Evolutionary conservation across 2,797 vertebrate genomes (phyloP).

Genomic region (Pithecia hirsuta): DNA sequence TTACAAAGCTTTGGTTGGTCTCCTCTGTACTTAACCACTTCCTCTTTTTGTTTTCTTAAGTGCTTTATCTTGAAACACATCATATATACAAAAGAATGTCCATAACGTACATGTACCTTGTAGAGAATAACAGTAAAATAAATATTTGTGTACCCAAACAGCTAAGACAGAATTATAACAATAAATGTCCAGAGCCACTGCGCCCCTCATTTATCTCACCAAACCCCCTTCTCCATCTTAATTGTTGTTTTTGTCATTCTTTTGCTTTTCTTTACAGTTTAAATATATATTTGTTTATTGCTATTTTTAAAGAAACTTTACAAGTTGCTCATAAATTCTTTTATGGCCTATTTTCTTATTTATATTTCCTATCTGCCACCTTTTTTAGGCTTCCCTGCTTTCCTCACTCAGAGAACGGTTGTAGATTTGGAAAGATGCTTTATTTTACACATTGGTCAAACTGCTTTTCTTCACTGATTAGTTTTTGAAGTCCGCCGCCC

Average conservation of each 20-base stretch:
- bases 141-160: neutral
- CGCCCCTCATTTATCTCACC: neutral
- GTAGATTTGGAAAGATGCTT: constrained; percentile 23
- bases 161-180: neutral
- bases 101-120: neutral
- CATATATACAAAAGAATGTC: neutral
- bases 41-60: constrained; percentile 11
- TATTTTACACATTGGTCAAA: neutral
- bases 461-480: neutral
- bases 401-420: neutral
- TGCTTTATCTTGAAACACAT: constrained; percentile 36
- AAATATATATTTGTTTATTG: constrained; percentile 27
- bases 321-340: constrained; percentile 50
- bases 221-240: neutral
- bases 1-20: neutral
- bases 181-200: neutral
- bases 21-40: neutral
- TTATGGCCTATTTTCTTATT: constrained; percentile 56
- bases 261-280: neutral
- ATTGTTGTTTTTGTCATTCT: neutral
- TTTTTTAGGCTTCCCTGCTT: neutral
- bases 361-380: constrained; percentile 20
- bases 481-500: neutral
- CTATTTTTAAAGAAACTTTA: constrained; percentile 48
- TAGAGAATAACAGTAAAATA: neutral